Conservation (phyloP, 1,140 invertebrate genomes). For the Meloidogyne chitwoodi region DNA sequence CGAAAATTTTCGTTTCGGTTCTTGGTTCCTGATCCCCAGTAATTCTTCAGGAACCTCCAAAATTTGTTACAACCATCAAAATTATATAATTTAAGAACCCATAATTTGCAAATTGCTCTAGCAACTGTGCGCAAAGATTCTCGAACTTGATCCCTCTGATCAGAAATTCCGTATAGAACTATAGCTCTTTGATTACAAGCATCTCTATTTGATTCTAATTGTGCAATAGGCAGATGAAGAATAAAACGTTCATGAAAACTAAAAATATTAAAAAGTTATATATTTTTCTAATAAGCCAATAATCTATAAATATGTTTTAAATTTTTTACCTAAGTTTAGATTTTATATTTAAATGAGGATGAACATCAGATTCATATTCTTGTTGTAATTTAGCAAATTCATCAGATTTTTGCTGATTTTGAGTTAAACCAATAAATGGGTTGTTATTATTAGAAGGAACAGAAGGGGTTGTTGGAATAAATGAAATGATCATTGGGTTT, state of each 20-base stretch:
- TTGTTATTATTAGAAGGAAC: not conserved
- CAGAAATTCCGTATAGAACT: conserved; percentile 43
- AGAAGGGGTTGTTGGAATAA: conserved; percentile 37
- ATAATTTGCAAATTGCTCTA: conserved; percentile 41
- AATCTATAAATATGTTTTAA: not conserved
- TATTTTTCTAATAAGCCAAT: no score
- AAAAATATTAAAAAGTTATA: not conserved
- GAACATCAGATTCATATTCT: conserved; percentile 22
- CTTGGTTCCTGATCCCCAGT: no score
- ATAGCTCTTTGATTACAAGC: conserved; percentile 37
- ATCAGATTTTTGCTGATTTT: not conserved
- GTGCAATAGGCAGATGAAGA: conserved; percentile 41
- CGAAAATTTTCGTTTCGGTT: no score
- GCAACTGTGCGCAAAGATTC: conserved; percentile 32
- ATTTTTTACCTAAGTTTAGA: conserved; percentile 20
- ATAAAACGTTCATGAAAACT: conserved; percentile 42
- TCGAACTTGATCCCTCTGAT: conserved; percentile 32
- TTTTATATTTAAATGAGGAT: conserved; percentile 36
- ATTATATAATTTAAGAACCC: conserved; percentile 33
- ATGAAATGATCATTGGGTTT: conserved; percentile 38
- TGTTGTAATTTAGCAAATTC: conserved; percentile 11
- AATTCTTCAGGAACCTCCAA: no score
- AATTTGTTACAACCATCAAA: no score
- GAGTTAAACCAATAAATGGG: not conserved
- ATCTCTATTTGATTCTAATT: conserved; percentile 23